Conservation (phyloP, 2,888 invertebrate species). For the Heliconius ethilla region DNA sequence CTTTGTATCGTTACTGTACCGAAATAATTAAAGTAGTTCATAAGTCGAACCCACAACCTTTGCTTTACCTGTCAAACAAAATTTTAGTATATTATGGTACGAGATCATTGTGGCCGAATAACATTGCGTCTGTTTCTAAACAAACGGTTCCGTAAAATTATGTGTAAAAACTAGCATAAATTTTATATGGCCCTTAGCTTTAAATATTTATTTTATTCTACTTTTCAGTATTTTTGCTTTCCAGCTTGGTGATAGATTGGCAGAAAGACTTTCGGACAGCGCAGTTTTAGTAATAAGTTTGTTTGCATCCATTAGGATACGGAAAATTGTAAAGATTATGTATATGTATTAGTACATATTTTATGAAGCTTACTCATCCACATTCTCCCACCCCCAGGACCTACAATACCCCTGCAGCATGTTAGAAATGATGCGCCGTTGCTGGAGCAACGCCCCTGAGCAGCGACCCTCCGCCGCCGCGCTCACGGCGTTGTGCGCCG, state of each 20-base stretch:
- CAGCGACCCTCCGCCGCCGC: conserved; percentile 97
- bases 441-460: conserved; percentile 94
- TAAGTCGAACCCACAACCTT: too few relatives aligned
- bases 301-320: background rate
- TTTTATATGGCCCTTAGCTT: too few relatives aligned
- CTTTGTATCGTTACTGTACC: too few relatives aligned
- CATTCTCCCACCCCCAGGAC: conserved; percentile 74
- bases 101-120: too few relatives aligned
- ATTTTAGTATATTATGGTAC: too few relatives aligned
- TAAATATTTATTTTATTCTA: too few relatives aligned
- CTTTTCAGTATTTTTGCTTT: background rate
- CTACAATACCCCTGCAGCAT: conserved; percentile 92
- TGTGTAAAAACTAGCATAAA: too few relatives aligned
- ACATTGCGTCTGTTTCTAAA: too few relatives aligned
- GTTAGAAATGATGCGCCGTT: conserved; percentile 96
- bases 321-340: background rate
- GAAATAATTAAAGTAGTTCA: background rate
- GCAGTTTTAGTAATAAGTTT: background rate
- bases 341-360: background rate
- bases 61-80: too few relatives aligned
- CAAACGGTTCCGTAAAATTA: too few relatives aligned
- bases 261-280: too few relatives aligned
- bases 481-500: conserved; percentile 94
- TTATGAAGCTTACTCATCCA: background rate
- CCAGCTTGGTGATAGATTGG: too few relatives aligned